phyloP scores from a whole-genome alignment of 2,888 invertebrate species.

The Troides aeacus region DNA sequence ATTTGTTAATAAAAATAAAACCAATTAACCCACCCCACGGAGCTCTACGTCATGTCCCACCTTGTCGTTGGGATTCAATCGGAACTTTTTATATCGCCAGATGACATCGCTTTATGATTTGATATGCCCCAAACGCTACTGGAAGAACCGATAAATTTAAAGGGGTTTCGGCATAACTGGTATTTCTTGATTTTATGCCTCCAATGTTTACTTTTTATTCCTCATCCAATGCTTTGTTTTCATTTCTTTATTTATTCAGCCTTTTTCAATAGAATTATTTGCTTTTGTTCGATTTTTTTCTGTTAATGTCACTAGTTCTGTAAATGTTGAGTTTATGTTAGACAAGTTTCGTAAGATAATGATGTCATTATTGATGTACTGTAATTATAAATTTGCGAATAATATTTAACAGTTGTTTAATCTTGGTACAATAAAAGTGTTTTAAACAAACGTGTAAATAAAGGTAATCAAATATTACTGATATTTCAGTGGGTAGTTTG shows the following conservation, averaged over 20 bases:
- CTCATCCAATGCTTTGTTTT: slow-evolving; percentile 1
- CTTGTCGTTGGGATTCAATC: slow-evolving; percentile 20
- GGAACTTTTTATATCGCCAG: slow-evolving; percentile 17
- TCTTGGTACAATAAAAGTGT: too few relatives aligned
- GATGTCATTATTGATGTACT: too few relatives aligned
- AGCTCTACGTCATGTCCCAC: slow-evolving; percentile 10
- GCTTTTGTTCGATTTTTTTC: too few relatives aligned
- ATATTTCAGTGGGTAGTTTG: too few relatives aligned
- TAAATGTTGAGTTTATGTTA: too few relatives aligned
- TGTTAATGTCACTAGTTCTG: too few relatives aligned
- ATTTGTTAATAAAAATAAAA: not conserved
- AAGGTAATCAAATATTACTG: too few relatives aligned
- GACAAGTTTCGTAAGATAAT: too few relatives aligned
- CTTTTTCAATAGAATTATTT: not conserved
- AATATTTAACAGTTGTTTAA: too few relatives aligned
- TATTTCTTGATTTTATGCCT: slow-evolving; percentile 25
- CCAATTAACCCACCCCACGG: slow-evolving; percentile 16
- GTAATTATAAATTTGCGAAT: too few relatives aligned
- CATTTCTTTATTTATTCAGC: too few relatives aligned
- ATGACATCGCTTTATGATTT: slow-evolving; percentile 23
- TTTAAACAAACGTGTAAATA: too few relatives aligned
- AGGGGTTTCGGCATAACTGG: slow-evolving; percentile 23
- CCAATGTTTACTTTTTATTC: slow-evolving; percentile 18
- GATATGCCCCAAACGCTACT: slow-evolving; percentile 13
- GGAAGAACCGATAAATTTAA: slow-evolving; percentile 5